Evolutionary conservation across 2,888 invertebrate species (phyloP), one percentile per base, ranked within the genome.

Genomic region (Platynereis dumerilii): DNA sequence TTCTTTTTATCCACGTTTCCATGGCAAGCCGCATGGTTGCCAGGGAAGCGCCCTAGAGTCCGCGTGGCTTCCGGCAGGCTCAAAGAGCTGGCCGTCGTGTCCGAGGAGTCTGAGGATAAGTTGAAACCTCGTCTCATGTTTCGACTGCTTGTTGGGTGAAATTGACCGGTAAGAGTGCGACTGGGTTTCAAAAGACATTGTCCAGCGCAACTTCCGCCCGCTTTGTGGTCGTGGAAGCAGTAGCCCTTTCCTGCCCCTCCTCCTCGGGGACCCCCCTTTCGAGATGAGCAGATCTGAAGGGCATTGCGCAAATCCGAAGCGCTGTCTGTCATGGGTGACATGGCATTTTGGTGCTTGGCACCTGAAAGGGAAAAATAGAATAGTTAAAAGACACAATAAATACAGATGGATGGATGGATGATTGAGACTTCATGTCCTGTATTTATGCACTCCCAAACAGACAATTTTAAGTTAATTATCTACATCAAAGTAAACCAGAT

Each of bases 191-290:
- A 22, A 48, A 22, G 48, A 48, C 48, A 48, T 22, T 48, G 48
- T 48, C 48, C 48, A 7, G 48, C 48, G 7, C 48, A n/a, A 48
- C 48, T 20, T 48, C 48, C 48, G n/a, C 48, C 48, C n/a, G 20
- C 22, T 22, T 48, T 48, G 48, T 48, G 48, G n/a, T 48, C 48
- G 17, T 48, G 48, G 48, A 48, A 48, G 22, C 48, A 48, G 48
- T 48, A 48, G 48, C 48, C 22, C 17, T n/a, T 48, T 7, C 34
- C 34, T 5, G 34, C 34, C 12, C 7, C 5, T 7, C 7, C 7
- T 7, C 12, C 12, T 7, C 34, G 34, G 12, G 34, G 34, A 12
- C 34, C 34, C 7, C 7, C 7, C 12, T 34, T 34, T 12, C 34
- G 34, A 12, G 34, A 34, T 34, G 34, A 5, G 12, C 34, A 34